Evolutionary conservation across 2,888 invertebrate species (phyloP), one percentile per base, ranked within the genome.

Genomic region (Mythimna albipuncta): DNA sequence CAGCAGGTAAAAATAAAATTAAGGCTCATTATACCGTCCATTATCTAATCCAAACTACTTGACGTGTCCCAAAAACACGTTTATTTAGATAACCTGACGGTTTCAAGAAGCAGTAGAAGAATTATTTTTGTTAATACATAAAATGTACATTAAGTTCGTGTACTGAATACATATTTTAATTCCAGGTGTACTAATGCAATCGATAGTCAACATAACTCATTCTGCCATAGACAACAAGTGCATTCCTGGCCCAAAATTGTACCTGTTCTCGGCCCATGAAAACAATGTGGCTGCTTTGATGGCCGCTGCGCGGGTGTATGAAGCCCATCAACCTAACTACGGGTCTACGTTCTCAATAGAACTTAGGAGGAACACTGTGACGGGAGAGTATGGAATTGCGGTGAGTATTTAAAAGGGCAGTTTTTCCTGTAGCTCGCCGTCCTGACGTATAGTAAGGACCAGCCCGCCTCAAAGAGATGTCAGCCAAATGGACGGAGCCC

Each of bases 231-330:
- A 96, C 16, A 94, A 96, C 47, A 90, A 91, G 7, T 96, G 97
- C 5, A 87, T 95, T 57, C 78, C 79, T 1, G 92, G 89, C 52
- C 92, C 93, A 0, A 97, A 96, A 83, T 76, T 97, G 35, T 91
- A 93, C 55, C 85, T 97, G 69, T 97, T 96, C 84, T 97, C 97
- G 1, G 97, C 96, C 0, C 98, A 98, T 88, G 97, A 98, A 89
- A 97, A 97, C 67, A 97, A 97, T 54, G 95, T 98, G 1, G 97
- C 97, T 0, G 96, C 96, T 0, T 79, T 97, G n/a, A 94, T 97
- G 87, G 93, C 95, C 1, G 96, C 97, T 3, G 92, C 97, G 0
- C 93, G 94, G 16, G 95, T 97, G 2, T 97, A 95, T 86, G 90
- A 96, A 70, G 94, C 96, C 0, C 97, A 97, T 70, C 96, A 97